Evolutionary conservation across 2,113 vertebrate genomes (phyloP).

Genomic region (Apus apus): DNA sequence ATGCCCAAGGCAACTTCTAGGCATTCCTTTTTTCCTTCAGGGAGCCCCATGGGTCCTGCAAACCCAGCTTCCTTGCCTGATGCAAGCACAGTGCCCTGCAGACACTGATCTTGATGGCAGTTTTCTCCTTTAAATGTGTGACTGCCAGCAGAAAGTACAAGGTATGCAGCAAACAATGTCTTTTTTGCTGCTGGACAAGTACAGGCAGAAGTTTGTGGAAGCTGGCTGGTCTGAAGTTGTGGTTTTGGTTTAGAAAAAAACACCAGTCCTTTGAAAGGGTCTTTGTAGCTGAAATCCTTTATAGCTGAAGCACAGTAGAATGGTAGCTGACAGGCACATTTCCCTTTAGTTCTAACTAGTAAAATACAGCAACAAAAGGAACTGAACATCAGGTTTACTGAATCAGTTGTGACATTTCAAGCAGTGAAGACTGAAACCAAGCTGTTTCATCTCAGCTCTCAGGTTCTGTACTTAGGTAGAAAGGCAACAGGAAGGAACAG

Average conservation of each 20-base stretch:
- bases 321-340: background rate
- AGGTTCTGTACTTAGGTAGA: background rate
- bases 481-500: background rate
- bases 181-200: background rate
- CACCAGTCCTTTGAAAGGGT: background rate
- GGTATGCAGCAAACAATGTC: no score
- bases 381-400: background rate
- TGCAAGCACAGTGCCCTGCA: background rate
- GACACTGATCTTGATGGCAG: background rate
- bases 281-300: background rate
- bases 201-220: background rate
- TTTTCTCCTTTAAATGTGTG: background rate
- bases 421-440: background rate
- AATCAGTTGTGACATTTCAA: background rate
- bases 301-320: background rate
- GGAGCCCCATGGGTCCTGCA: background rate
- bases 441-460: background rate
- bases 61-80: background rate
- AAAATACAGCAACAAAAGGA: background rate
- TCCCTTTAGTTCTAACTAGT: background rate
- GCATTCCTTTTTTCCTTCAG: accelerated
- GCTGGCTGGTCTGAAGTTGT: background rate
- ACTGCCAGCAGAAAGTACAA: background rate
- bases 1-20: background rate
- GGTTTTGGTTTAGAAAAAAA: background rate